Evolutionary conservation across 2,797 vertebrate genomes (phyloP), one percentile per base, ranked within the genome.

Genomic region (Nasua narica): DNA sequence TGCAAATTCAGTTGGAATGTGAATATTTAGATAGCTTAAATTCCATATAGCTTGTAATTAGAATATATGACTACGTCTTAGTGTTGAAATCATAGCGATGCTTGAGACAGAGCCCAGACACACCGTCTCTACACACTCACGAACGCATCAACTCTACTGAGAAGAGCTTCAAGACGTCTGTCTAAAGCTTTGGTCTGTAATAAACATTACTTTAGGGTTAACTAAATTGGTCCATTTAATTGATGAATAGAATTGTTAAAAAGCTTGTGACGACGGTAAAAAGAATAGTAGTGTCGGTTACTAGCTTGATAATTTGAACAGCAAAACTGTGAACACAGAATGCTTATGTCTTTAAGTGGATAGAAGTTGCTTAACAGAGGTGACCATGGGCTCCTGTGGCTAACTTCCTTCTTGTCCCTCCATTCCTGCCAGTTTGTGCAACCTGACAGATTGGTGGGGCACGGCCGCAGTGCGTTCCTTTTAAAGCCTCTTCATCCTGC

Each of bases 91-190:
- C 48, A 46, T 35, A 54, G 48, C 79, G 43, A 11, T 50, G 29
- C 78, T 48, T 35, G 72, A 56, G 48, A n/a, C 40, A 37, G 1
- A 76, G 37, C 13, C 37, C 18, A 81, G 29, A 78, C 98, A 7
- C 98, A 99, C 99, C 99, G 99, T 99, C 93, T 99, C 99, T 90
- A n/a, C n/a, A n/a, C 99, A 97, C 99, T 99, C 99, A 69, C 99
- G 99, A 43, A 43, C 43, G 5, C 99, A 96, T 99, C 99, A 79
- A 99, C 99, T 98, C 99, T 99, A 1, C 99, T 99, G 91, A 99
- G 98, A 98, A 99, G 98, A 97, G 99, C 99, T 95, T 99, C 99
- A 37, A 99, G 98, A 95, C 99, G 99, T 97, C 60, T 46, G 37
- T 48, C 54, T 56, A 37, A 78, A 65, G 35, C 25, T 81, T 92